Conservation (phyloP, 1,140 invertebrate genomes). For the Dendroctonus ponderosae region DNA sequence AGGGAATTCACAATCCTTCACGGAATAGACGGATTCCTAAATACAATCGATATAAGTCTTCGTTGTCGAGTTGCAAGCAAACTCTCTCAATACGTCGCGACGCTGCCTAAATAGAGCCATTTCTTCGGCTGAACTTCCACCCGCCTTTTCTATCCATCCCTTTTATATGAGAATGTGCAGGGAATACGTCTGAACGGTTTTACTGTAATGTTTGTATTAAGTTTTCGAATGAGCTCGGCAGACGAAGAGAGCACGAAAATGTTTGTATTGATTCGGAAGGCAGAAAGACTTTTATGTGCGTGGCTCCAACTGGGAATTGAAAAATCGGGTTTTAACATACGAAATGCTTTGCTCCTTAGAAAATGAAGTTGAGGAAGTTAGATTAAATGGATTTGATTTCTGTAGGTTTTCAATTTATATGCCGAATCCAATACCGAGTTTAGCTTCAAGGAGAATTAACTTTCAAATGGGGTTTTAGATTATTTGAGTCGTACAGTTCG, state of each 20-base stretch:
- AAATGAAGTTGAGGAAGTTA: slow-evolving; percentile 18
- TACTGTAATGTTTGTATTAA: slow-evolving; percentile 32
- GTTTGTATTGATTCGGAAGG: slow-evolving; percentile 27
- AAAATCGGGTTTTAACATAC: slow-evolving; percentile 24
- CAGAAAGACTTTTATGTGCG: slow-evolving; percentile 27
- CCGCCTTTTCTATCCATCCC: slow-evolving; percentile 2
- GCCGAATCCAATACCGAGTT: slow-evolving; percentile 7
- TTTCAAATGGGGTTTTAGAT: slow-evolving; percentile 11
- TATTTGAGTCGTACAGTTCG: neutral
- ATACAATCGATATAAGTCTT: too few relatives aligned
- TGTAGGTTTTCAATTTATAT: slow-evolving; percentile 20
- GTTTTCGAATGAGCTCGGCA: slow-evolving; percentile 22
- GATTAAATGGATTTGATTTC: slow-evolving; percentile 24
- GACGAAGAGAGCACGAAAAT: slow-evolving; percentile 17
- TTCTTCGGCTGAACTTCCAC: neutral
- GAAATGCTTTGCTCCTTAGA: slow-evolving; percentile 22
- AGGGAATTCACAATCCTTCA: too few relatives aligned
- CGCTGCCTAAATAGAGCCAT: too few relatives aligned
- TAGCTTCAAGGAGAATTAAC: neutral
- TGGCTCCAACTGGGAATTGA: slow-evolving; percentile 23
- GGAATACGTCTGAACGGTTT: slow-evolving; percentile 29
- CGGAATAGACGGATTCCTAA: too few relatives aligned
- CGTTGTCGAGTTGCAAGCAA: too few relatives aligned
- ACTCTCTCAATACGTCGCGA: too few relatives aligned
- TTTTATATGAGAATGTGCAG: slow-evolving; percentile 17